These are phyloP conservation scores for Chymomyza costata DNA, from an alignment of 1,140 invertebrate genomes.

Conservation along the genomic window DNA sequence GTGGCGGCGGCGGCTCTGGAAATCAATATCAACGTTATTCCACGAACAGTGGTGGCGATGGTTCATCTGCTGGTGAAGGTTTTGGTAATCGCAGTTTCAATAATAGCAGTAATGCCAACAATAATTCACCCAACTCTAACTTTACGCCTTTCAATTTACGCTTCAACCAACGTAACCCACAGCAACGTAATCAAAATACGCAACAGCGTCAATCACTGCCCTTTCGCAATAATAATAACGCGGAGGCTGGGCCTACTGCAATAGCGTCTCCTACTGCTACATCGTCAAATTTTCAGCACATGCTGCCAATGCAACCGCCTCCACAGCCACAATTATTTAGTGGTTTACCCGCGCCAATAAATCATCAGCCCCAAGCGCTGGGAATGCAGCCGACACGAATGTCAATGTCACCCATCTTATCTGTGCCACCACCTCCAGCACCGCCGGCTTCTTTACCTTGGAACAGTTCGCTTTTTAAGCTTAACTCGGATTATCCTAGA, in stretches of 20 bases:
- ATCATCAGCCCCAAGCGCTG: conserved; percentile 12
- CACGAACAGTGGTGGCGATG: conserved; percentile 12
- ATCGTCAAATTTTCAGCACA: conserved; percentile 7
- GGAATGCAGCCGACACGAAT: conserved; percentile 19
- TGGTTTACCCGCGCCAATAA: conserved; percentile 29
- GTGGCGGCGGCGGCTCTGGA: conserved; percentile 62
- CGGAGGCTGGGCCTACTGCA: too few relatives aligned
- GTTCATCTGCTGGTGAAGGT: conserved; percentile 7
- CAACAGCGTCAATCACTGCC: conserved; percentile 6
- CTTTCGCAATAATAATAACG: too few relatives aligned
- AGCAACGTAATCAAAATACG: conserved; percentile 28
- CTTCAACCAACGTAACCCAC: conserved; percentile 72
- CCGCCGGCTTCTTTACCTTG: conserved; percentile 51
- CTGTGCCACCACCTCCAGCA: conserved; percentile 62
- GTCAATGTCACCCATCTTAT: conserved; percentile 36
- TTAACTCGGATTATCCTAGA: conserved; percentile 32
- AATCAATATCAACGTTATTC: conserved; percentile 45
- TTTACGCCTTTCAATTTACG: conserved; percentile 63
- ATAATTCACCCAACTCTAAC: conserved; percentile 22
- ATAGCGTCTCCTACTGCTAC: background rate
- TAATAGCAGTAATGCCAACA: conserved; percentile 33
- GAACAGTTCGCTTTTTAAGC: conserved; percentile 57
- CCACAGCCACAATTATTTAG: conserved; percentile 18
- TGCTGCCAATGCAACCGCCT: conserved; percentile 7
- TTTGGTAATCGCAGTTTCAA: conserved; percentile 41